A percentile compares a stretch with the other conserved stretches of the same genome.
phyloP scores from a whole-genome alignment of 2,113 vertebrate genomes.

The Oncorhynchus gorbuscha region DNA sequence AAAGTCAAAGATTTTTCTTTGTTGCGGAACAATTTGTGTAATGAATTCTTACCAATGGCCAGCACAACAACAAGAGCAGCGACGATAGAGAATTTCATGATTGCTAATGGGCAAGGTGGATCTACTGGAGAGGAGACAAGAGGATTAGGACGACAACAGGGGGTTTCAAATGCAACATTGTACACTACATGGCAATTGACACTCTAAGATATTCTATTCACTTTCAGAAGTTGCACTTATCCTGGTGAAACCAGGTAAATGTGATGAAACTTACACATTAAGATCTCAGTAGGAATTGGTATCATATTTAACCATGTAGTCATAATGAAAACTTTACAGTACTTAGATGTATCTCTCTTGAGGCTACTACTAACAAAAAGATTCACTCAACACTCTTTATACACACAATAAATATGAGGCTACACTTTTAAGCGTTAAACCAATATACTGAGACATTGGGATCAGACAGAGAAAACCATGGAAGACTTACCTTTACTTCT shows the following conservation, averaged over 20 bases:
- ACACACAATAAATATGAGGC: not conserved
- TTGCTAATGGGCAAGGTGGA: conserved; percentile 33
- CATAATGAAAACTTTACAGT: no score
- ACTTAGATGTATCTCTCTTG: no score
- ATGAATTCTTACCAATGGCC: conserved; percentile 52
- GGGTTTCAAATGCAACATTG: not conserved
- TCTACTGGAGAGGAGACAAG: conserved; percentile 10
- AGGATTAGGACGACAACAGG: not conserved
- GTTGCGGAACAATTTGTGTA: not conserved
- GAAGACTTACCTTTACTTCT: conserved; percentile 47
- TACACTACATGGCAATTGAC: not conserved
- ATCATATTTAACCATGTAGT: no score
- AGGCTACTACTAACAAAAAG: no score
- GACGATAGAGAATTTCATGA: conserved; percentile 62
- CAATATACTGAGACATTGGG: no score
- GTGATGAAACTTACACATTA: not conserved
- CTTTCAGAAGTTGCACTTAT: not conserved
- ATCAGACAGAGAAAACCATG: not conserved
- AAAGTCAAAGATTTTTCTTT: not conserved
- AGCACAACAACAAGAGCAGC: conserved; percentile 48
- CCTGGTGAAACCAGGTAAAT: not conserved
- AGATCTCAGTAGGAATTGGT: no score
- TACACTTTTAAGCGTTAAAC: not conserved
- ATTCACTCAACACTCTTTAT: no score
- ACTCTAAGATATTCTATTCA: not conserved